These are phyloP conservation scores for Pseudolycoriella hygida DNA, from an alignment of 2,888 invertebrate genomes.

Conservation along the genomic window DNA sequence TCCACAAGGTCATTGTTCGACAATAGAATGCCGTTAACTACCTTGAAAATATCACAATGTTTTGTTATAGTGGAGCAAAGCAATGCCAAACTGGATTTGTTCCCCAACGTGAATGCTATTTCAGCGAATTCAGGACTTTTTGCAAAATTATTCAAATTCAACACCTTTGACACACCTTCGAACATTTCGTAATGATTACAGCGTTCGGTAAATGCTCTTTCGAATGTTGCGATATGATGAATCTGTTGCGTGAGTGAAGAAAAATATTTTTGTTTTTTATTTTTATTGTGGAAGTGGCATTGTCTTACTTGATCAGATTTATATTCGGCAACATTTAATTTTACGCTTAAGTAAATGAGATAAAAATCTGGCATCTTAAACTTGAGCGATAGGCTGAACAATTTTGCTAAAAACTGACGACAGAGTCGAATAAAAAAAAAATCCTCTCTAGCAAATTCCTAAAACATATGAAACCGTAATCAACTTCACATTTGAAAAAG, in stretches of 20 bases:
- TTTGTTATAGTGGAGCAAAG: constrained; percentile 8
- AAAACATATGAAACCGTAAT: neutral
- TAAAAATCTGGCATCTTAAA: neutral
- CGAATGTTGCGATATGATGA: neutral
- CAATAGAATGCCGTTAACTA: constrained; percentile 10
- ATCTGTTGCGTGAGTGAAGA: neutral
- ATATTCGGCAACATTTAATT: constrained; percentile 6
- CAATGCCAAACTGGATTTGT: constrained; percentile 8
- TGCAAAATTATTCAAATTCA: constrained; percentile 9
- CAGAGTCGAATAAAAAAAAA: constrained; percentile 6
- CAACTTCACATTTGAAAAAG: neutral
- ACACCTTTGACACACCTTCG: constrained; percentile 8
- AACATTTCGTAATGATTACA: constrained; percentile 5
- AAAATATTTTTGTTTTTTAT: too few relatives aligned
- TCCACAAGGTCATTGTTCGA: constrained; percentile 10
- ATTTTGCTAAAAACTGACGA: constrained; percentile 1
- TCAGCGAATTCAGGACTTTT: constrained; percentile 7
- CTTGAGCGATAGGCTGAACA: constrained; percentile 2
- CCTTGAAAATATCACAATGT: constrained; percentile 9
- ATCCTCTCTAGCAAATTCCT: constrained; percentile 1
- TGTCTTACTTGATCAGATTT: constrained; percentile 10
- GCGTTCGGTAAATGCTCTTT: constrained; percentile 5
- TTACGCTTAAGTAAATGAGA: constrained; percentile 2
- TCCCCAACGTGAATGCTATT: constrained; percentile 9
- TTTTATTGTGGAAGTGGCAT: too few relatives aligned